phyloP scores from a whole-genome alignment of 1,140 invertebrate species.

The Bombus cullumanus region DNA sequence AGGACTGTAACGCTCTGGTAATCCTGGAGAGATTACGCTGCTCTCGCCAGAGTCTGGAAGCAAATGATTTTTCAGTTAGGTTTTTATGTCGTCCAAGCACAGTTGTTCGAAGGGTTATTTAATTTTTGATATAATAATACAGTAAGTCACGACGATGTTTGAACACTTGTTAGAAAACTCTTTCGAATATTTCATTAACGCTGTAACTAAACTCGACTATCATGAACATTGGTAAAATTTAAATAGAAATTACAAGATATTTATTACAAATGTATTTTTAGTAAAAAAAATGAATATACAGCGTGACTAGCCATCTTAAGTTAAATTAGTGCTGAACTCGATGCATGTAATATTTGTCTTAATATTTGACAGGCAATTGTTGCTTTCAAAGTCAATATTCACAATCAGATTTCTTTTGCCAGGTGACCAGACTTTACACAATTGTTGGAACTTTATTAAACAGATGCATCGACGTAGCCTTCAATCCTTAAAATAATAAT shows the following conservation, averaged over 20 bases:
- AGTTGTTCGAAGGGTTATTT: background rate
- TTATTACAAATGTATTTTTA: no score
- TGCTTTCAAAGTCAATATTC: slow-evolving; percentile 41
- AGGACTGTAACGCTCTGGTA: slow-evolving; percentile 81
- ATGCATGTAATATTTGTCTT: no score
- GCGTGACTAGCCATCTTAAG: no score
- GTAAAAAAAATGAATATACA: no score
- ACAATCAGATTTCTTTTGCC: slow-evolving; percentile 59
- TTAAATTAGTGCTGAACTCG: no score
- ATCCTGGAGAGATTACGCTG: slow-evolving; percentile 81
- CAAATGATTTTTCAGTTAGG: slow-evolving; percentile 13
- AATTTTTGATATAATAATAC: background rate
- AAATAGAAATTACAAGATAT: no score
- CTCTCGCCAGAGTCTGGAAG: slow-evolving; percentile 80
- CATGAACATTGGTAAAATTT: no score
- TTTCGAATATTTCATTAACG: no score
- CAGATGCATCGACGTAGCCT: background rate
- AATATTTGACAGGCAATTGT: no score
- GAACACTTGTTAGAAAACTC: background rate
- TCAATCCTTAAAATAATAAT: background rate
- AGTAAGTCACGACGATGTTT: background rate
- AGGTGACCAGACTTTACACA: slow-evolving; percentile 68
- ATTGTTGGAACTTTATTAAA: slow-evolving; percentile 52
- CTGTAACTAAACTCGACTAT: no score
- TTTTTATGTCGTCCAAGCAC: background rate